These are phyloP conservation scores for Hemaris fuciformis DNA, from an alignment of 2,888 invertebrate genomes.

Conservation along the genomic window DNA sequence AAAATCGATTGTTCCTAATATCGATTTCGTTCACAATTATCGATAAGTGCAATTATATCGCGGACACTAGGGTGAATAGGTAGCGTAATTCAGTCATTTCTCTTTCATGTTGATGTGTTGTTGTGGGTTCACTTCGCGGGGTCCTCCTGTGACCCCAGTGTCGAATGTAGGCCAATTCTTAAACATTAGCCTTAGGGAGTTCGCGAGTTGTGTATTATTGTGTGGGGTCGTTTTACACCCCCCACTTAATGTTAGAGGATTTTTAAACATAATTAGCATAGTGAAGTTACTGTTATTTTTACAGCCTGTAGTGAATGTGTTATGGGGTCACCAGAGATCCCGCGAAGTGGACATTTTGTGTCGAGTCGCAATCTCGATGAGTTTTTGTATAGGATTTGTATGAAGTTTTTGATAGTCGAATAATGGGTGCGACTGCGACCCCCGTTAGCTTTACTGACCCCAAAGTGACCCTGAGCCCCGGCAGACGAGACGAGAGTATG, in stretches of 20 bases:
- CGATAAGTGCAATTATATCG: too few species aligned
- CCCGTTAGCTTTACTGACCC: background rate
- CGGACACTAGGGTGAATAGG: too few species aligned
- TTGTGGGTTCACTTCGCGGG: background rate
- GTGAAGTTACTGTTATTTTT: background rate
- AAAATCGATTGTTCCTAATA: too few species aligned
- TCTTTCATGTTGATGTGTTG: too few species aligned
- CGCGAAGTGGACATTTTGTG: background rate
- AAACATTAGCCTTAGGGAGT: background rate
- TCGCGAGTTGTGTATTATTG: too few species aligned
- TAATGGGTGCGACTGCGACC: too few species aligned
- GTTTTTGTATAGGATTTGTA: background rate
- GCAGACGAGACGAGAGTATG: conserved; percentile 14
- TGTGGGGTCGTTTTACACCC: background rate
- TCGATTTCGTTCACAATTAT: too few species aligned
- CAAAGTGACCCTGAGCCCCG: background rate
- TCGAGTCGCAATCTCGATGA: too few species aligned
- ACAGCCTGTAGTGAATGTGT: background rate
- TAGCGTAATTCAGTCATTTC: too few species aligned
- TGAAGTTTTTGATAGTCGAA: too few species aligned
- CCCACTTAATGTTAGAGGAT: background rate
- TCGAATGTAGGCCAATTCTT: background rate
- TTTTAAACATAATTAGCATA: background rate
- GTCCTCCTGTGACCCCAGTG: background rate
- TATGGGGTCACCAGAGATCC: background rate